phyloP scores from a whole-genome alignment of 2,797 vertebrate species.

The Xyrichtys novacula region DNA sequence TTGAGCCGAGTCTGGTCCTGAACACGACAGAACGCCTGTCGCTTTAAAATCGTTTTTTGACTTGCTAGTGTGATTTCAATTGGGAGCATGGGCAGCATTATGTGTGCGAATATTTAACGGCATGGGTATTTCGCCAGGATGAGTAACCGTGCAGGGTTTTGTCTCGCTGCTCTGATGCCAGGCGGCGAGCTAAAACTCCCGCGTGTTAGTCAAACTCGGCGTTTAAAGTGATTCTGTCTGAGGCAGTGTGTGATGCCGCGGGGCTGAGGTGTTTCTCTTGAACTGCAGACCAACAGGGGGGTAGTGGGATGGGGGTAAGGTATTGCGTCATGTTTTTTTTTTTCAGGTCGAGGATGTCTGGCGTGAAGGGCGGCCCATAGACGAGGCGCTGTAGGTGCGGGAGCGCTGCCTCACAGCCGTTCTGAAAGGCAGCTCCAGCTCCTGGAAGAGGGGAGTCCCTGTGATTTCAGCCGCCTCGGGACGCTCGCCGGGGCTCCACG shows the following conservation, averaged over 20 bases:
- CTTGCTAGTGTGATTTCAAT: conserved; percentile 33
- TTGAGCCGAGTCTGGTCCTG: conserved; percentile 37
- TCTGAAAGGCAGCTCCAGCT: conserved; percentile 90
- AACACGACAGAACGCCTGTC: conserved; percentile 28
- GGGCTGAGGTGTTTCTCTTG: conserved; percentile 32
- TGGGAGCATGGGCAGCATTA: conserved; percentile 1
- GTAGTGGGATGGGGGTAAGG: not conserved
- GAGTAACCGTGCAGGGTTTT: conserved; percentile 12
- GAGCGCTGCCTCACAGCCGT: conserved; percentile 91
- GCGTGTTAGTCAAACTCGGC: conserved; percentile 5
- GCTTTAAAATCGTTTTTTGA: conserved; percentile 45
- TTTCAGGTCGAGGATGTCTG: conserved; percentile 70
- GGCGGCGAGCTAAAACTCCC: not conserved
- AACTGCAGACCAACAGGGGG: conserved; percentile 8
- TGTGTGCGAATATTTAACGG: conserved; percentile 24
- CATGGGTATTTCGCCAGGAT: conserved; percentile 10
- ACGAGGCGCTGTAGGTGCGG: conserved; percentile 94
- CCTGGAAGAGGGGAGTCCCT: conserved; percentile 92
- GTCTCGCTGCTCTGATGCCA: conserved; percentile 2
- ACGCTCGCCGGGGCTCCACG: conserved; percentile 88
- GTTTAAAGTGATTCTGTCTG: conserved; percentile 29
- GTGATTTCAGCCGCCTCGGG: conserved; percentile 94
- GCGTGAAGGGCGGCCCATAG: conserved; percentile 80
- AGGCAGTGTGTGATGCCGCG: conserved; percentile 40
- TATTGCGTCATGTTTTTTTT: conserved; percentile 4